Percentiles rank a stretch among this genome's conserved stretches.
Conservation (phyloP, 2,888 invertebrate genomes). For the Drosophila stalkeri region DNA sequence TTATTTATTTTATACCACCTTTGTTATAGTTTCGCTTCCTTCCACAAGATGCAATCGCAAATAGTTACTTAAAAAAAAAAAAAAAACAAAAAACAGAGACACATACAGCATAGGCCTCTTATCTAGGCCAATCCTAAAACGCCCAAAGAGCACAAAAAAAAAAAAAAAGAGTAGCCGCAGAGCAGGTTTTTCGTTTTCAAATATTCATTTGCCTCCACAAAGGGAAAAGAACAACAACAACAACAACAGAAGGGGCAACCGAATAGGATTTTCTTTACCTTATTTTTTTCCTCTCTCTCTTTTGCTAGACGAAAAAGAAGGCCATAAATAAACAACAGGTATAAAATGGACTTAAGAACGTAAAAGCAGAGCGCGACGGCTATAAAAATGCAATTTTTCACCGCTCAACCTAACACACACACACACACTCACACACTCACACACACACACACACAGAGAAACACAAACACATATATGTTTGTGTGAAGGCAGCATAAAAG, state of each 20-base stretch:
- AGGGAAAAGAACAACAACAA: constrained; percentile 6
- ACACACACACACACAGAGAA: neutral
- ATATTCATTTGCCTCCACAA: constrained; percentile 37
- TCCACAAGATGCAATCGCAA: neutral
- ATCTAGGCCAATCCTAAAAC: constrained; percentile 21
- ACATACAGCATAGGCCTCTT: constrained; percentile 2
- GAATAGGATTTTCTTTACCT: constrained; percentile 1
- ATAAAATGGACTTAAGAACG: constrained; percentile 67
- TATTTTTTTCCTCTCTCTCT: neutral
- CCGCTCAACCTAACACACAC: constrained; percentile 10
- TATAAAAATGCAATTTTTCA: constrained; percentile 68
- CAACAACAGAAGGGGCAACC: constrained; percentile 21
- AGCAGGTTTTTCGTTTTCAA: constrained; percentile 37
- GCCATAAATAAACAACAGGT: constrained; percentile 74
- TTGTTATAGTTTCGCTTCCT: too few species aligned
- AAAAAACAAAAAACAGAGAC: neutral
- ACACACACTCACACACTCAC: neutral
- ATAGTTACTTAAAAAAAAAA: constrained; percentile 24
- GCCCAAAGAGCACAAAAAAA: neutral
- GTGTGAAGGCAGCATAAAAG: constrained; percentile 46
- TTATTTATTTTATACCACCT: neutral
- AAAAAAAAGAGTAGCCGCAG: constrained; percentile 5
- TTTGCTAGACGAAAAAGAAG: constrained; percentile 14
- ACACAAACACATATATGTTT: neutral
- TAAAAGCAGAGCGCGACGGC: constrained; percentile 48